Percentiles rank a stretch among this genome's conserved stretches.
These are phyloP conservation scores for Drosophila fungiperda DNA, from an alignment of 2,888 invertebrate genomes.

Conservation along the genomic window DNA sequence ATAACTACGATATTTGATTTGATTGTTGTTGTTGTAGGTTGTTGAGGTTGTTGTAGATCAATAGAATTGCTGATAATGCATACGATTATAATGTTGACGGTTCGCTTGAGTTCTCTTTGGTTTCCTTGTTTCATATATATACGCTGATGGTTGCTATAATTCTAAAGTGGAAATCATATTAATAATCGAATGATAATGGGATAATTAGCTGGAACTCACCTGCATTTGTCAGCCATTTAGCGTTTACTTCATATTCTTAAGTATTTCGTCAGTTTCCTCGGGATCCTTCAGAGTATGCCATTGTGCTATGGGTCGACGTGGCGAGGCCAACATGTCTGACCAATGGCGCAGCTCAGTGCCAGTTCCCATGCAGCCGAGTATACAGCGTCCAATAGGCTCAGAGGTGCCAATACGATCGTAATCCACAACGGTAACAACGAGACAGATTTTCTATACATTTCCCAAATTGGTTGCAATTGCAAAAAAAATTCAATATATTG, in stretches of 20 bases:
- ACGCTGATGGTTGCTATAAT: conserved; percentile 63
- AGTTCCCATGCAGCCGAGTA: conserved; percentile 98
- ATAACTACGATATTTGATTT: conserved; percentile 74
- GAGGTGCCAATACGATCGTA: conserved; percentile 99
- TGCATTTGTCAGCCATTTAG: conserved; percentile 53
- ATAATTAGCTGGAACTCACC: conserved; percentile 22
- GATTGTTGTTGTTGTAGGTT: conserved; percentile 69
- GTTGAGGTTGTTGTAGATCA: conserved; percentile 60
- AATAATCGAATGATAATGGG: neutral
- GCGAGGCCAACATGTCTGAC: conserved; percentile 99
- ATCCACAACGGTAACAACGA: conserved; percentile 99
- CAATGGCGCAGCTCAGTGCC: conserved; percentile 99
- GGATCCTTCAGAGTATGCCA: conserved; percentile 99
- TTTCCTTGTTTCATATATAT: conserved; percentile 35
- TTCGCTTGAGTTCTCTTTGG: conserved; percentile 71
- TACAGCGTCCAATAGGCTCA: conserved; percentile 99
- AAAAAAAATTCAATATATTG: conserved; percentile 22
- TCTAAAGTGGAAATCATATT: conserved; percentile 7
- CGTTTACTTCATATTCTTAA: conserved; percentile 84
- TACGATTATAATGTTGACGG: conserved; percentile 73
- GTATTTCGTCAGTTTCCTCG: conserved; percentile 89
- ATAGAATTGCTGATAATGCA: conserved; percentile 64
- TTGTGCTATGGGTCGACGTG: conserved; percentile 99
- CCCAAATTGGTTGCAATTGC: conserved; percentile 35
- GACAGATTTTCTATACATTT: conserved; percentile 95